Evolutionary conservation across 1,140 invertebrate genomes (phyloP), one percentile per base, ranked within the genome.

Genomic region (Octopus sinensis): DNA sequence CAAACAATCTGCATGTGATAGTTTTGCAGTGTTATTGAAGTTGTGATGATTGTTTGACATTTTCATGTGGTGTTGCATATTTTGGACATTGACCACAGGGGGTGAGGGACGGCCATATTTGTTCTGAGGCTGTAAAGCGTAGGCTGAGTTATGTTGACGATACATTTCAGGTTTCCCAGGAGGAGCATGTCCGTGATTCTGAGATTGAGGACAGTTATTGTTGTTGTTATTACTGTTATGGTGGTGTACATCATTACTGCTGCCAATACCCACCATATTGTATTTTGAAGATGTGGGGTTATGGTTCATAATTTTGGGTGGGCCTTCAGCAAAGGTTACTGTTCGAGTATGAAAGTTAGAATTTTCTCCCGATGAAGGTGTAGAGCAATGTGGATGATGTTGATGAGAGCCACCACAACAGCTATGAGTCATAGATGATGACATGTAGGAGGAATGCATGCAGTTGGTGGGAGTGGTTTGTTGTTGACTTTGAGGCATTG

Each of bases 11-110:
- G 76, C 23, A 17, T 77, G 76, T 5, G 76, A 77, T 52, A 77
- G 76, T 43, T 77, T 77, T n/a, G 68, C 68, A n/a, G 68, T n/a
- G 43, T 53, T 77, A 77, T 77, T 77, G 13, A 77, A 53, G 12
- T 13, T 68, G 5, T 77, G 76, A 30, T 12, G 7, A 77, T 43
- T 30, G 43, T 77, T 77, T 0, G 43, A 71, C 17, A 80, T 79
- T 73, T 84, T 83, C 53, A 82, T 84, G 68, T 84, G 81, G 53
- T 85, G 85, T 76, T 85, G 85, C 82, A 88, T 86, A 56, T 87
- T 87, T 81, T 88, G 87, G 53, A 88, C 86, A 83, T 87, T 88
- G n/a, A 89, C 86, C 84, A 86, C 86, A 68, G 87, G 87, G 53
- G 88, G 87, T 12, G 87, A 85, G 56, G 86, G 86, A 62, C 86